phyloP scores from a whole-genome alignment of 2,797 vertebrate genomes.

The Harpagifer antarcticus region DNA sequence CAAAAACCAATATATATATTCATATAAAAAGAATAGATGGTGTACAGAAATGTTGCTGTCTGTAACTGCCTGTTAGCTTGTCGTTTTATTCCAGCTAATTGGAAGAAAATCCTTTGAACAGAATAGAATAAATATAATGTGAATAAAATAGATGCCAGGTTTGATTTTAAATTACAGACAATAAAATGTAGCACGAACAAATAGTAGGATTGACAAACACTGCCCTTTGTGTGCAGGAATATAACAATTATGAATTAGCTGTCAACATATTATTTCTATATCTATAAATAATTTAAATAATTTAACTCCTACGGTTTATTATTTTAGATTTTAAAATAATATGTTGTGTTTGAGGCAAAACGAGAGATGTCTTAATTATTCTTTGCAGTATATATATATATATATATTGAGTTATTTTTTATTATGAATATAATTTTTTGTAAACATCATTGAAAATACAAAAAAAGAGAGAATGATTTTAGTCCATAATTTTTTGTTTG shows the following conservation, averaged over 20 bases:
- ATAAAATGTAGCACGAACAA: background rate
- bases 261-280: background rate
- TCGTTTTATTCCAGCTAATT: background rate
- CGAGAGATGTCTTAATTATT: background rate
- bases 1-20: slow-evolving; percentile 18
- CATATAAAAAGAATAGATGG: background rate
- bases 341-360: background rate
- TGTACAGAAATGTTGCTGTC: background rate
- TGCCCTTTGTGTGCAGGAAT: background rate
- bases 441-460: background rate
- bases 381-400: background rate
- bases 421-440: no score
- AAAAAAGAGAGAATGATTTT: background rate
- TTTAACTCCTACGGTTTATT: background rate
- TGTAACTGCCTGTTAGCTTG: background rate
- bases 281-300: background rate
- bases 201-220: background rate
- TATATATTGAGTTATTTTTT: background rate
- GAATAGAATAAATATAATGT: no score
- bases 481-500: background rate
- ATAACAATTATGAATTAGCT: slow-evolving; percentile 13
- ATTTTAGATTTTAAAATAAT: background rate
- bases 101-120: background rate
- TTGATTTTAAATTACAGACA: background rate
- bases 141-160: background rate